Base-by-base conservation (phyloP, 2,797 vertebrate species). In the Sciurus vulgaris region DNA sequence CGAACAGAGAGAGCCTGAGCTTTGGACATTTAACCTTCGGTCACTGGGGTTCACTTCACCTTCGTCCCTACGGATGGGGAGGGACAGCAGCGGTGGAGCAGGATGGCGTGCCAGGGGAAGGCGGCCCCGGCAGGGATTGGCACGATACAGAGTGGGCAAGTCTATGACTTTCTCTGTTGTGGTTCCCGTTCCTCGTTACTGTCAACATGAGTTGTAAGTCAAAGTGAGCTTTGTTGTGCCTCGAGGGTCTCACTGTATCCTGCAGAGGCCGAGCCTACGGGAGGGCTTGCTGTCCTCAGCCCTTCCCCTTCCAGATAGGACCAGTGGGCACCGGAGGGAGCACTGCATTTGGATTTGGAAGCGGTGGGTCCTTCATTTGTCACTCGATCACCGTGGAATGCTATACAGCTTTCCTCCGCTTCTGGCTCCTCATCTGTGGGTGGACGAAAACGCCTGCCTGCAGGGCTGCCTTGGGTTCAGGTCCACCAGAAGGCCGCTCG, bases 91-190 rank as follows among this genome's bases (percentile, higher is more conserved):
- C 14, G 3, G 33, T 13, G 24, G 18, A 8, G 20, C 24, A 49
- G 69, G 38, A 30, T 0, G 33, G 51, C 1, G 24, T 72, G 63
- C 1, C 0, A 12, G 7, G 2, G 2, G 20, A 35, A 51, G 72
- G 13, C 0, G 3, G 17, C 15, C 4, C 4, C 8, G 9, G 56
- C 54, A 59, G 12, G 28, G 5, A 63, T 0, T 11, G 44, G 26
- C 0, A 1, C 30, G 41, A 24, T 10, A 17, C 8, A n/a, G 10
- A 70, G 22, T 30, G 63, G 35, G 26, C 14, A 30, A 26, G 47
- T 70, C 35, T 63, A 63, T 69, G n/a, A 15, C 5, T n/a, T 83
- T 54, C 28, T 83, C 61, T 63, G 5, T n/a, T 38, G 10, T 47
- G 26, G 30, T 69, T 61, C 18, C 22, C 41, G 87, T 81, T 28